Base-by-base conservation (phyloP, 2,888 invertebrate species). In the Erpobdella octoculata region DNA sequence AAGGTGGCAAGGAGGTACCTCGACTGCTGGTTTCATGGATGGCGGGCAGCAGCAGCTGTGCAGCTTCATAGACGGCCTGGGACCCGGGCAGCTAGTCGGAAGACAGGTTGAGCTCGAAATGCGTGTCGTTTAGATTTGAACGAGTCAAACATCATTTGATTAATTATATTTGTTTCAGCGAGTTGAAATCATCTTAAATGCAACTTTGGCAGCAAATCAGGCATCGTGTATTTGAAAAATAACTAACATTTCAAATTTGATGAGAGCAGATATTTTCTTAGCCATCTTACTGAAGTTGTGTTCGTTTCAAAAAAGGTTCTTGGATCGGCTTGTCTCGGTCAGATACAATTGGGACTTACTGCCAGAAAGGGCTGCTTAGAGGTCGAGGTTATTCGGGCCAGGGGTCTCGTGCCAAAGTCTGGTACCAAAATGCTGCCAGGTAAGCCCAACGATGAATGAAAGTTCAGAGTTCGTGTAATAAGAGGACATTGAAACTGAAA, bases 341-440 rank as follows among this genome's bases (percentile, higher is more conserved):
- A 97, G 82, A 94, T 99, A 76, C 96, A 97, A 84, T 87, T 98
- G 72, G 92, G 93, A 75, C 87, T 97, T 85, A 91, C 91, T 84
- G 92, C 93, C 83, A 90, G 92, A 80, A 93, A 95, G 85, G 94
- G 93, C 80, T 92, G 91, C 83, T 88, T 99, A 75, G 96, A 97
- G 87, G 91, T 95, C 71, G 97, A 98, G 85, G 95, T 99, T 74
- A 92, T 97, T 76, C 87, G 96, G 79, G 98, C 97, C n/a, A 88
- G 94, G 79, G 95, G 93, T 64, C 87, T 99, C 73, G 92, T 93
- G 85, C 89, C 92, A 46, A 89, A 91, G 81, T 85, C 87, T 73
- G 88, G 88, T 72, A 86, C 87, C 75, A 89, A 89, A 84, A 84
- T 87, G 71, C 83, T 88, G 79, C 89, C 89, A 84, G 77, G 77